Evolutionary conservation across 35 echinoderm and acorn worm genomes (phyloP).

Genomic region (Acanthaster planci): DNA sequence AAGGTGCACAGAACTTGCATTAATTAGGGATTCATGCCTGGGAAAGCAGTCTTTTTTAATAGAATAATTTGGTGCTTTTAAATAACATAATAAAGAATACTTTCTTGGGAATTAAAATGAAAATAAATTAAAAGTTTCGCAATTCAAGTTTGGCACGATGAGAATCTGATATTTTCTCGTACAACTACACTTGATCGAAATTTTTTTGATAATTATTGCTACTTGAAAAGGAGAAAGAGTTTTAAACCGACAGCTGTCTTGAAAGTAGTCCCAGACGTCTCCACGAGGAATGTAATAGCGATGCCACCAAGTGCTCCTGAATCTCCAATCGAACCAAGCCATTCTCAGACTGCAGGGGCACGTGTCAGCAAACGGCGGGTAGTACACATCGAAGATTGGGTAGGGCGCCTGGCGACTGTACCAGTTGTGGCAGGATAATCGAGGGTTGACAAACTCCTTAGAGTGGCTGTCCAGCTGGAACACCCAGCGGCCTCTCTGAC

Average conservation of each 20-base stretch:
- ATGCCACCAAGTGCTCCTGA: neutral
- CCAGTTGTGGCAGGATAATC: slow-evolving; percentile 64
- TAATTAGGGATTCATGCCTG: too few species aligned
- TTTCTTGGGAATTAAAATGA: too few species aligned
- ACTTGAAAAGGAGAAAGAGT: neutral
- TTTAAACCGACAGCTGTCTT: neutral
- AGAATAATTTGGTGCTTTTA: too few species aligned
- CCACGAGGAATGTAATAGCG: too few species aligned
- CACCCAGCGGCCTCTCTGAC: slow-evolving; percentile 74
- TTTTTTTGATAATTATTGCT: neutral
- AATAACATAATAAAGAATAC: too few species aligned
- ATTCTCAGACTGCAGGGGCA: slow-evolving; percentile 52
- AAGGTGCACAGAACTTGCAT: too few species aligned
- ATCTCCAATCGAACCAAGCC: neutral
- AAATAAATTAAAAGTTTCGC: too few species aligned
- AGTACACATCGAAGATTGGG: slow-evolving; percentile 14
- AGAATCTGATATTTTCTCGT: too few species aligned
- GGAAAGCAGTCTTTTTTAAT: too few species aligned
- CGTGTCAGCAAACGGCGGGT: slow-evolving; percentile 1
- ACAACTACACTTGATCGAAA: too few species aligned
- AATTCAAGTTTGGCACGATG: too few species aligned
- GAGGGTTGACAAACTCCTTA: slow-evolving; percentile 46
- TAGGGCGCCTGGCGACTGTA: slow-evolving; percentile 39
- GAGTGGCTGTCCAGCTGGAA: slow-evolving; percentile 63
- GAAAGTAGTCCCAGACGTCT: neutral